phyloP scores from a whole-genome alignment of 2,113 vertebrate genomes.

The Ptychochromis oligacanthus region DNA sequence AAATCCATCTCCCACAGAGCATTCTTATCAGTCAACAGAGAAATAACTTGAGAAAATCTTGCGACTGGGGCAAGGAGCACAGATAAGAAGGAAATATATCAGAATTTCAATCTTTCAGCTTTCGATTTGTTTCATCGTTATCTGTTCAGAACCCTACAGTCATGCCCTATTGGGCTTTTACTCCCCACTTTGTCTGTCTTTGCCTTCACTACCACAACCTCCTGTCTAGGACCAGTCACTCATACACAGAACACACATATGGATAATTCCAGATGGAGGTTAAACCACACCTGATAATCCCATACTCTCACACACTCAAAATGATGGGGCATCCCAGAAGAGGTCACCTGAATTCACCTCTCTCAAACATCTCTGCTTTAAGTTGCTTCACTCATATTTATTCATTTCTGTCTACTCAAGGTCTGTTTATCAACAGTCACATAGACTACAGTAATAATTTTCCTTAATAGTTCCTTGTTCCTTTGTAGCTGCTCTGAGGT shows the following conservation, averaged over 20 bases:
- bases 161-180: not conserved
- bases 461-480: too few species aligned
- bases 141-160: not conserved
- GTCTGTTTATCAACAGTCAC: not conserved
- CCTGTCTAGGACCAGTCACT: not conserved
- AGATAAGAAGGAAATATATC: not conserved
- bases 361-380: not conserved
- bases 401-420: not conserved
- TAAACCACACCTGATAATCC: not conserved
- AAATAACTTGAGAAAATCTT: not conserved
- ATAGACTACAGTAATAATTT: not conserved
- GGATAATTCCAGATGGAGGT: not conserved
- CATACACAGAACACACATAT: not conserved
- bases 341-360: conserved; percentile 5
- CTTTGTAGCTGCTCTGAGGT: not conserved
- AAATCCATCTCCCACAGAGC: conserved; percentile 6
- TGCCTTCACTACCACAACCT: not conserved
- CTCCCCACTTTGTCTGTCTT: not conserved
- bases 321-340: not conserved
- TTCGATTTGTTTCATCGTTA: not conserved
- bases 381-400: not conserved
- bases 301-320: not conserved
- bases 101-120: not conserved
- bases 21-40: not conserved
- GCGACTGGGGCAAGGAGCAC: not conserved